Evolutionary conservation across 2,113 vertebrate species (phyloP).

Genomic region (Cebus imitator): DNA sequence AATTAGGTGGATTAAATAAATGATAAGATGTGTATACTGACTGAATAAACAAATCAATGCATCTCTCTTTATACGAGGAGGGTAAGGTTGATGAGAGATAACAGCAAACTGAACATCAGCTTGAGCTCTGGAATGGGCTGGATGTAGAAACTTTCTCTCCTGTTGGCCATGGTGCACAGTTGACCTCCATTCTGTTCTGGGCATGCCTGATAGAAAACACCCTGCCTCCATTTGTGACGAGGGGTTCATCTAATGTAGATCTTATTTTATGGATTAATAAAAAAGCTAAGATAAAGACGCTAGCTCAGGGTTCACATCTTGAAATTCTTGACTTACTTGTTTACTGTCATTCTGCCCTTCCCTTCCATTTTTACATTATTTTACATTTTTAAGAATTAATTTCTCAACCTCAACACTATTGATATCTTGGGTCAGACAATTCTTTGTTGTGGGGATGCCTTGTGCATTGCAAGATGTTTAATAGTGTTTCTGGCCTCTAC

Average conservation of each 20-base stretch:
- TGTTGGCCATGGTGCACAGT: fast-evolving
- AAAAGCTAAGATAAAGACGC: background rate
- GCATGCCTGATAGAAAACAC: background rate
- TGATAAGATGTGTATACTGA: conserved; percentile 50
- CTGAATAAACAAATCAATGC: background rate
- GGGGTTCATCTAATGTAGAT: background rate
- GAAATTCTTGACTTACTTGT: background rate
- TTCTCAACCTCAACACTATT: background rate
- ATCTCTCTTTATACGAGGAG: background rate
- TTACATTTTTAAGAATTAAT: background rate
- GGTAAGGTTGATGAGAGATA: background rate
- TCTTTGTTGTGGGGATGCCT: background rate
- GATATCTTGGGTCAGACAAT: background rate
- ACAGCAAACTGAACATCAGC: background rate
- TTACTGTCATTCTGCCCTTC: background rate
- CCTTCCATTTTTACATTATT: background rate
- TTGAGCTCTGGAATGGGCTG: background rate
- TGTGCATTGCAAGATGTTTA: background rate
- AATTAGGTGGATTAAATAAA: conserved; percentile 72
- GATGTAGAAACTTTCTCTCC: background rate
- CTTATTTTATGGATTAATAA: background rate
- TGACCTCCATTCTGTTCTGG: background rate
- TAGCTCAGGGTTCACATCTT: background rate
- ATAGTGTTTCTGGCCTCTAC: background rate
- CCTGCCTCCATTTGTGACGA: background rate